Base-by-base conservation (phyloP, 1,140 invertebrate genomes). In the Probaryconus sp. region DNA sequence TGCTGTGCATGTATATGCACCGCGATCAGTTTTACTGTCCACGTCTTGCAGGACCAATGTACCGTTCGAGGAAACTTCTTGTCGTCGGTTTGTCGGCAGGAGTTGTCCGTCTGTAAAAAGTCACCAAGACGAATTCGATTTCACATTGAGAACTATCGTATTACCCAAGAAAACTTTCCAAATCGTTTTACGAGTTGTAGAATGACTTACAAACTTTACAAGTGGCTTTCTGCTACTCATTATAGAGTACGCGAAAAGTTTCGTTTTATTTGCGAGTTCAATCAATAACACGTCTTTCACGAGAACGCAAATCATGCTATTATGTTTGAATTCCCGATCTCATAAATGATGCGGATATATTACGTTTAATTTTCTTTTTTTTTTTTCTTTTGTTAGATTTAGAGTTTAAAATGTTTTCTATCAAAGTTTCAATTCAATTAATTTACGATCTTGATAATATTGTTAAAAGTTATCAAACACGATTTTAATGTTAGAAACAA, bases 1-100 rank as follows among this genome's bases (percentile, higher is more conserved):
- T 0, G 95, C 96, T 72, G 94, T 94, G 84, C 96, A 98, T 5
- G 93, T 96, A 87, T 97, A 97, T 2, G 93, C 93, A 2, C 94
- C 92, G 10, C 87, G 87, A 78, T 91, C 94, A 83, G 84, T 95
- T 91, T 40, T 93, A 91, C 85, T 95, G 92, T 95, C 93, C 40
- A 97, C 94, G 13, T 79, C 74, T 51, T 83, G 81, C 2, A 88
- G 75, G 17, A 95, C 91, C 58, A 98, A 86, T 0, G 94, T 96
- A 13, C 96, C 96, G 83, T 97, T 96, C 75, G 91, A 89, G 69
- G 94, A 96, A 20, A 97, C 94, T 74, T 94, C 90, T 84, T 97
- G 96, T 38, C 96, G 90, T 69, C 96, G 91, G 83, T 95, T 97
- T 26, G 94, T 90, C 11, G 96, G 96, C 24, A 98, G 85, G 10